Evolutionary conservation across 2,113 vertebrate genomes (phyloP), one percentile per base, ranked within the genome.

Genomic region (Anarhynchus alexandrinus): DNA sequence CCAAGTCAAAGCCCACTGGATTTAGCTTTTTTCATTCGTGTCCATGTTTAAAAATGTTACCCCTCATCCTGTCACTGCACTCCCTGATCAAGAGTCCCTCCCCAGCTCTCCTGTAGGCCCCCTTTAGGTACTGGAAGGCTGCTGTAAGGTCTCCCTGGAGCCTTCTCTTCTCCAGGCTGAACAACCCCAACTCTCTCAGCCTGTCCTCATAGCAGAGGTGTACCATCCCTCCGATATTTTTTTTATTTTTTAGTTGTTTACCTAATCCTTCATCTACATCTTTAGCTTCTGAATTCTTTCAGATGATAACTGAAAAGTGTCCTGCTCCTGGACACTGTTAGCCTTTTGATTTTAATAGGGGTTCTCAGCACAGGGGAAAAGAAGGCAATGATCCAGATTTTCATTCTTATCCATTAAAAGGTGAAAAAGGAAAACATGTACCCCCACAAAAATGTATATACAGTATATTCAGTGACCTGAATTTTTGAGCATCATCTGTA

Each of bases 401-500:
- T 64, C 84, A 61, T 65, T 55, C 4, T 47, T 64, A n/a, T 55
- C 5, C 34, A 26, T 83, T 90, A 32, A 73, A 70, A 72, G 2
- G 3, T 65, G 18, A 7, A 71, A 59, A 92, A 57, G 11, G 4
- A 83, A 64, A 89, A 73, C 6, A 10, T 27, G 8, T 38, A 42
- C 17, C 7, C 34, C 17, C 49, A 11, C 17, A 58, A 73, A 88
- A 83, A 78, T 47, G 2, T 81, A 87, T 47, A 47, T 59, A 30
- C 4, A 47, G 8, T 67, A 47, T 78, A 90, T 66, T 78, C 54
- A 36, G 15, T 80, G 92, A 94, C 82, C 93, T 96, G 88, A 90
- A 85, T 95, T 95, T 43, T 80, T 81, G 19, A 97, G 79, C 72
- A 94, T 96, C 90, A 92, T 96, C 93, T 93, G 70, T 93, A 97